Percentiles rank a stretch among this genome's conserved stretches.
Evolutionary conservation across 2,113 vertebrate genomes (phyloP).

Genomic region (Vimba vimba): DNA sequence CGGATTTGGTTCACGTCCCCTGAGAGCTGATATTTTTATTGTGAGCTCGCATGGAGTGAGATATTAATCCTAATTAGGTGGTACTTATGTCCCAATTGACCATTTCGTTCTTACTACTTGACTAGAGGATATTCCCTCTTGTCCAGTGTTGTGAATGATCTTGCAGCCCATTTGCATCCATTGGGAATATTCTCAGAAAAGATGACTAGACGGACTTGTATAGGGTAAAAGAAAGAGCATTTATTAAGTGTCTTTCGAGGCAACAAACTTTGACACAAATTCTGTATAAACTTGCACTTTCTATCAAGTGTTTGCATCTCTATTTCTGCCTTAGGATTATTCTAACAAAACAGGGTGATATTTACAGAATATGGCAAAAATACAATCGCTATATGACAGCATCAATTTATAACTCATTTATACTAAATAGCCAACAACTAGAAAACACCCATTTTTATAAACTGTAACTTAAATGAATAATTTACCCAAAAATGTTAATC

Average conservation of each 20-base stretch:
- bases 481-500: background rate
- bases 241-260: background rate
- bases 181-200: slow-evolving; percentile 48
- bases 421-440: no score
- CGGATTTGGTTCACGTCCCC: slow-evolving; percentile 69
- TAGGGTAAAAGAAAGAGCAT: background rate
- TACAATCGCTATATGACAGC: background rate
- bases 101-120: slow-evolving; percentile 67
- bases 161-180: slow-evolving; percentile 67
- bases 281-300: background rate
- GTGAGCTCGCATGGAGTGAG: slow-evolving; percentile 61
- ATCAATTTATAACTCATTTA: background rate
- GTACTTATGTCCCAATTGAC: slow-evolving; percentile 70
- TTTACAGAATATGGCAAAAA: background rate
- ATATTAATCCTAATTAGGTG: slow-evolving; percentile 79
- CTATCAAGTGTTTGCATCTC: background rate
- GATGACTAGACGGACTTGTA: background rate
- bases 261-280: background rate
- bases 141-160: slow-evolving; percentile 48
- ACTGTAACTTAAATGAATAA: background rate
- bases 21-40: slow-evolving; percentile 71
- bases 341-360: background rate
- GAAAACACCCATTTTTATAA: no score
- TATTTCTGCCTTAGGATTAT: background rate
- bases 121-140: slow-evolving; percentile 59